These are phyloP conservation scores for Excalfactoria chinensis DNA, from an alignment of 2,113 vertebrate species.

Conservation along the genomic window DNA sequence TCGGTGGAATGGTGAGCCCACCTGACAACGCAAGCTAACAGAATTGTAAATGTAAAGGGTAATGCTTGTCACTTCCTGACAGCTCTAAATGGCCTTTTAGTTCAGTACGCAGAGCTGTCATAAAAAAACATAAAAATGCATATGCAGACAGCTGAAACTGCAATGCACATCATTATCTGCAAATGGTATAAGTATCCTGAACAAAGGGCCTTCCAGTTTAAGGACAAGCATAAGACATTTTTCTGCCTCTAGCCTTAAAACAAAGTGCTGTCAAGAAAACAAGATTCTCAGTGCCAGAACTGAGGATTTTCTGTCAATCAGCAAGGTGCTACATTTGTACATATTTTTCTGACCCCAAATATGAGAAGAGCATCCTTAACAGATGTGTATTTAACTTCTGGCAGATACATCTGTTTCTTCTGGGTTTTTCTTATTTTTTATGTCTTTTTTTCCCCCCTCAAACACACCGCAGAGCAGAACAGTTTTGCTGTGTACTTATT, in stretches of 20 bases:
- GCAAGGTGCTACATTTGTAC: slow-evolving; percentile 83
- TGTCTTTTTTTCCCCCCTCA: not conserved
- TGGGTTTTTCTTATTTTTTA: slow-evolving; percentile 43
- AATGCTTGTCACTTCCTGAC: slow-evolving; percentile 96
- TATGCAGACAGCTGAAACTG: slow-evolving; percentile 89
- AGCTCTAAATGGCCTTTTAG: slow-evolving; percentile 99
- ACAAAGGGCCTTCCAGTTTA: slow-evolving; percentile 85
- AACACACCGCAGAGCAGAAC: slow-evolving; percentile 46
- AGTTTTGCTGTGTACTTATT: slow-evolving; percentile 61
- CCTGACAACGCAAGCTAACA: slow-evolving; percentile 92
- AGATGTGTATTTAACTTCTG: slow-evolving; percentile 86
- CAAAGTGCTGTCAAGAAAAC: slow-evolving; percentile 92
- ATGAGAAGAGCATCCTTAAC: slow-evolving; percentile 83
- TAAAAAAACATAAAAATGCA: slow-evolving; percentile 88
- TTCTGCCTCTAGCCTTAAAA: slow-evolving; percentile 87
- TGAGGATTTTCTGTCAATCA: slow-evolving; percentile 89
- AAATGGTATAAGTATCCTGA: slow-evolving; percentile 88
- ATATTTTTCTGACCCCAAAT: slow-evolving; percentile 85
- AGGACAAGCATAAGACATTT: slow-evolving; percentile 85
- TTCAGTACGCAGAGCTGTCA: slow-evolving; percentile 90
- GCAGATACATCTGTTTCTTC: slow-evolving; percentile 82
- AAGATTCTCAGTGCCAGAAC: slow-evolving; percentile 87
- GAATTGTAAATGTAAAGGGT: slow-evolving; percentile 94
- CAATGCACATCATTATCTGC: slow-evolving; percentile 91
- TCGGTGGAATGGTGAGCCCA: slow-evolving; percentile 83